Conservation (phyloP, 2,888 invertebrate genomes). For the Celastrina argiolus region DNA sequence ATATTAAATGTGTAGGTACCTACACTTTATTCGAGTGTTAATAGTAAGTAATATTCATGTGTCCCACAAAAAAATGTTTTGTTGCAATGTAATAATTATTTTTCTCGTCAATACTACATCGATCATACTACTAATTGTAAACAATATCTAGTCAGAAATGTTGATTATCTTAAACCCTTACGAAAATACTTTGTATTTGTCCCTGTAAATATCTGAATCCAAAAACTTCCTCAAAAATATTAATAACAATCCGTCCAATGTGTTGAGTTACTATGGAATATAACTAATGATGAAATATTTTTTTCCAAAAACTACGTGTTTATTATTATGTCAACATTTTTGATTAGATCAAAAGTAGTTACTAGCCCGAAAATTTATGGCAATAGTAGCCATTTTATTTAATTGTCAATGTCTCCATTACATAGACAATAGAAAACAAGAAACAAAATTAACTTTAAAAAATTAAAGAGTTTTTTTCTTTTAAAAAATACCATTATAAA, state of each 20-base stretch:
- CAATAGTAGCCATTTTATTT: not conserved
- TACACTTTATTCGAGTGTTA: too few relatives aligned
- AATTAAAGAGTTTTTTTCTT: too few relatives aligned
- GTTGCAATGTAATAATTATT: too few relatives aligned
- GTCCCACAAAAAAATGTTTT: too few relatives aligned
- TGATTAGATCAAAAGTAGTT: not conserved
- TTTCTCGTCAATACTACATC: not conserved
- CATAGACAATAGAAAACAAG: not conserved
- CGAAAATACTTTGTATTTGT: not conserved
- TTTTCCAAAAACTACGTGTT: not conserved
- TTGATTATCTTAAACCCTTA: not conserved
- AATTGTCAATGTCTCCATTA: not conserved
- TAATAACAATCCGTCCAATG: conserved; percentile 64
- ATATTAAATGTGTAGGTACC: too few relatives aligned
- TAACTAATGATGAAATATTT: not conserved
- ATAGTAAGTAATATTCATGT: too few relatives aligned
- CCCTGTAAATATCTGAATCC: conserved; percentile 29
- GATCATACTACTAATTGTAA: conserved; percentile 7
- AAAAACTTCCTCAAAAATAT: conserved; percentile 28
- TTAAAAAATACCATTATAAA: too few relatives aligned
- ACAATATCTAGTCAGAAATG: conserved; percentile 2
- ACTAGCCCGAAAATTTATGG: not conserved
- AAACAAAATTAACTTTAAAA: not conserved
- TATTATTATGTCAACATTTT: conserved; percentile 5
- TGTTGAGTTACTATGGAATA: conserved; percentile 47